Conservation (phyloP, 1,140 invertebrate genomes). For the Elymnias hypermnestra region DNA sequence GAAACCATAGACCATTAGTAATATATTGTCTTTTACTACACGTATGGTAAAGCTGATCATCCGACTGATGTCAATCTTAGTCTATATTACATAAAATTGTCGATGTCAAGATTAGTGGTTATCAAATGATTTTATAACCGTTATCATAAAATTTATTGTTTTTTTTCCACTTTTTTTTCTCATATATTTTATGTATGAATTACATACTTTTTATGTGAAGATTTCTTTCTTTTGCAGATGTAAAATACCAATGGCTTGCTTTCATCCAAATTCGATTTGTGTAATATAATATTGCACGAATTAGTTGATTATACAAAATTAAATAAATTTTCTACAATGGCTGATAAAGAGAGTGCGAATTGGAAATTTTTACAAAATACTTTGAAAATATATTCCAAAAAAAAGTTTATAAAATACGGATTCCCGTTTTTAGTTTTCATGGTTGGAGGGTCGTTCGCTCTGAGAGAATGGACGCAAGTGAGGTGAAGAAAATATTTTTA, state of each 20-base stretch:
- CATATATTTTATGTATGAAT: no score
- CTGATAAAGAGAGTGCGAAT: slow-evolving; percentile 25
- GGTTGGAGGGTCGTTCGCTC: slow-evolving; percentile 82
- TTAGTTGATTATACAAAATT: background rate
- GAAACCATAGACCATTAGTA: no score
- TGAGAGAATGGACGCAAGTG: slow-evolving; percentile 82
- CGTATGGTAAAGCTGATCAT: no score
- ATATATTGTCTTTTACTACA: no score
- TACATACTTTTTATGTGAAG: no score
- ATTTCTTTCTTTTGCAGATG: slow-evolving; percentile 6
- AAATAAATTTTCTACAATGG: slow-evolving; percentile 23
- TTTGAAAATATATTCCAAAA: slow-evolving; percentile 32
- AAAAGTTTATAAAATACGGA: slow-evolving; percentile 76
- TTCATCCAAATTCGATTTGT: background rate
- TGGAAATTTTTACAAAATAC: slow-evolving; percentile 29
- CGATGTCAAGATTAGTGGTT: no score
- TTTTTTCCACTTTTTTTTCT: no score
- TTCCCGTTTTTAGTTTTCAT: slow-evolving; percentile 82
- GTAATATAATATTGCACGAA: background rate
- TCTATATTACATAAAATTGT: no score
- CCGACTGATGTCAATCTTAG: no score
- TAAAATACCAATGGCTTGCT: background rate
- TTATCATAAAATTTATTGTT: no score
- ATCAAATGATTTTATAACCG: no score
- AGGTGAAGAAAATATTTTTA: slow-evolving; percentile 67